Evolutionary conservation across 2,797 vertebrate genomes (phyloP).

Genomic region (Lophius americanus): DNA sequence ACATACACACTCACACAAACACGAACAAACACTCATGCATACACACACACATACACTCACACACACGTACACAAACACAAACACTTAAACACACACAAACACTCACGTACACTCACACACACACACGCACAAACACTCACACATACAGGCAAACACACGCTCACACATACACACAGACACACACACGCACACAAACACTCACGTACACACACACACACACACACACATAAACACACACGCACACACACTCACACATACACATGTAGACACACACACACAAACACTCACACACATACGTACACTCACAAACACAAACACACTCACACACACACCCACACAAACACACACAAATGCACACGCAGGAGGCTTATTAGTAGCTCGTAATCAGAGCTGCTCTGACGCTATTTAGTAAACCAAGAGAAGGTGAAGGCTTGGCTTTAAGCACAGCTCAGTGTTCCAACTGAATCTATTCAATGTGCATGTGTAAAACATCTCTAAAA

Average conservation of each 20-base stretch:
- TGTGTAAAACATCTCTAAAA: not conserved
- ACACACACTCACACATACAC: conserved; percentile 24
- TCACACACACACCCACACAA: conserved; percentile 23
- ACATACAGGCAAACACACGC: too few relatives aligned
- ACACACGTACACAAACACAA: too few relatives aligned
- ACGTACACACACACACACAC: conserved; percentile 18
- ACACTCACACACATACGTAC: conserved; percentile 41
- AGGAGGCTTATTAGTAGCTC: conserved; percentile 76
- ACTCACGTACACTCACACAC: too few relatives aligned
- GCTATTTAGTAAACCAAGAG: conserved; percentile 65
- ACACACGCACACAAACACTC: conserved; percentile 7
- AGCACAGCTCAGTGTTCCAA: conserved; percentile 31
- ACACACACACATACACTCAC: too few relatives aligned
- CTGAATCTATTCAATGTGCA: conserved; percentile 12
- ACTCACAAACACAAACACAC: conserved; percentile 1
- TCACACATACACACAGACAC: too few relatives aligned
- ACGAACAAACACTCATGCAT: too few relatives aligned
- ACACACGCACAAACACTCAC: too few relatives aligned
- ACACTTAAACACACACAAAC: too few relatives aligned
- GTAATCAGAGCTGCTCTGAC: conserved; percentile 76
- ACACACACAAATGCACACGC: conserved; percentile 30
- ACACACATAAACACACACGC: conserved; percentile 17
- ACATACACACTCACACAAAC: conserved; percentile 14
- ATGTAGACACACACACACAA: conserved; percentile 48
- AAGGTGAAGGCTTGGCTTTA: conserved; percentile 37